Percentiles rank a stretch among this genome's conserved stretches.
Conservation (phyloP, 2,888 invertebrate genomes). For the Plutella xylostella region DNA sequence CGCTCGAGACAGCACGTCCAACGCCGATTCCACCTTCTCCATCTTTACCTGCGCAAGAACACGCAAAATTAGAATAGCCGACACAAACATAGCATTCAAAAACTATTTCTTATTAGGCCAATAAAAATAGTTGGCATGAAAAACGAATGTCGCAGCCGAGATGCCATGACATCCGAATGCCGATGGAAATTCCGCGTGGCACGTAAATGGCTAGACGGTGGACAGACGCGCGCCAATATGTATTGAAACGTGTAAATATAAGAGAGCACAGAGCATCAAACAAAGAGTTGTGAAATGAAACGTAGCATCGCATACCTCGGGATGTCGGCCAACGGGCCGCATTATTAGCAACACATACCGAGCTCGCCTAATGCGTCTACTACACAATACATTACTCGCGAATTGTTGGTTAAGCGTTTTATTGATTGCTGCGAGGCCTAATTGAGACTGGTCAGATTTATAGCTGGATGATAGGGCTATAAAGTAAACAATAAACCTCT, state of each 20-base stretch:
- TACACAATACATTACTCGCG: slow-evolving; percentile 24
- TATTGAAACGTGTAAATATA: slow-evolving; percentile 2
- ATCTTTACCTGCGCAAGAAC: slow-evolving; percentile 34
- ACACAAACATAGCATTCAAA: too few species aligned
- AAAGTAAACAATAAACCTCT: too few species aligned
- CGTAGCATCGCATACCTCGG: slow-evolving; percentile 42
- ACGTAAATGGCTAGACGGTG: slow-evolving; percentile 58
- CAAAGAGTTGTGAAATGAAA: slow-evolving; percentile 59
- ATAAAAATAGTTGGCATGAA: slow-evolving; percentile 46
- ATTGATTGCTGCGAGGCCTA: too few species aligned
- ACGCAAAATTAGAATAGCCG: neutral
- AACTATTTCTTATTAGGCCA: slow-evolving; percentile 9
- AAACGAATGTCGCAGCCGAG: slow-evolving; percentile 43
- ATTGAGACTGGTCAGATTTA: too few species aligned
- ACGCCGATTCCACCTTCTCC: slow-evolving; percentile 84
- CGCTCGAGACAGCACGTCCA: slow-evolving; percentile 89
- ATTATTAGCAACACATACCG: slow-evolving; percentile 31
- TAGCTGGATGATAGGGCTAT: too few species aligned
- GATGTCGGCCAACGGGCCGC: slow-evolving; percentile 56
- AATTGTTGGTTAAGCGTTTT: neutral
- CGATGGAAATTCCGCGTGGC: slow-evolving; percentile 53
- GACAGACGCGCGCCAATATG: slow-evolving; percentile 43
- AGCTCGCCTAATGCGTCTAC: slow-evolving; percentile 26
- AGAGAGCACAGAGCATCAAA: slow-evolving; percentile 29
- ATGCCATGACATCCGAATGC: slow-evolving; percentile 48